Percentiles rank a stretch among this genome's conserved stretches.
Evolutionary conservation across 2,888 invertebrate species (phyloP).

Genomic region (Drosophila nr. perissopoda): DNA sequence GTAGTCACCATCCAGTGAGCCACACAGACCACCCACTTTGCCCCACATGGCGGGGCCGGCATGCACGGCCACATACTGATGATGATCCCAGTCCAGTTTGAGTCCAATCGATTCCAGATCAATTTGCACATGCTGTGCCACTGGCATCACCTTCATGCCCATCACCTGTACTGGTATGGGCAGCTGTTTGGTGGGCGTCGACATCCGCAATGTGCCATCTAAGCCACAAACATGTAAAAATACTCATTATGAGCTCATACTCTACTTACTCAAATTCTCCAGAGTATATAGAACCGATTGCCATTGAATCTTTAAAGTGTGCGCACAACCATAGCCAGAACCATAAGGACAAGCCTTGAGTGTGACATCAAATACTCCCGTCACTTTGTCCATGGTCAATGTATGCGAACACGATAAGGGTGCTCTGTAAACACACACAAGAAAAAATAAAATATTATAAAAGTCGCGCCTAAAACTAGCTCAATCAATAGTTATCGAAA

Average conservation of each 20-base stretch:
- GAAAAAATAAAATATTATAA: neutral
- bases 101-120: slow-evolving; percentile 89
- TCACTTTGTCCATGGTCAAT: slow-evolving; percentile 89
- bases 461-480: neutral
- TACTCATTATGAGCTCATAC: neutral
- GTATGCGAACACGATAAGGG: slow-evolving; percentile 91
- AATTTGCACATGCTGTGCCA: slow-evolving; percentile 89
- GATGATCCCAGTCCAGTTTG: slow-evolving; percentile 91
- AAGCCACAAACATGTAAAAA: slow-evolving; percentile 4
- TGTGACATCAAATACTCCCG: slow-evolving; percentile 90
- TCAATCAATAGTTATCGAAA: slow-evolving; percentile 1
- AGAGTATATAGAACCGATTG: slow-evolving; percentile 90
- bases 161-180: slow-evolving; percentile 91
- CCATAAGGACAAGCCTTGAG: slow-evolving; percentile 86
- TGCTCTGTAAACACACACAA: slow-evolving; percentile 86
- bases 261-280: slow-evolving; percentile 85
- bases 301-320: slow-evolving; percentile 86
- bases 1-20: slow-evolving; percentile 89
- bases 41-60: slow-evolving; percentile 90
- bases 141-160: slow-evolving; percentile 90
- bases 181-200: slow-evolving; percentile 86
- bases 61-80: slow-evolving; percentile 89
- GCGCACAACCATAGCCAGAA: slow-evolving; percentile 86
- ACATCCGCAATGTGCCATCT: slow-evolving; percentile 87
- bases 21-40: slow-evolving; percentile 93